Conservation (phyloP, 2,888 invertebrate species). For the Chymomyza procnemis region DNA sequence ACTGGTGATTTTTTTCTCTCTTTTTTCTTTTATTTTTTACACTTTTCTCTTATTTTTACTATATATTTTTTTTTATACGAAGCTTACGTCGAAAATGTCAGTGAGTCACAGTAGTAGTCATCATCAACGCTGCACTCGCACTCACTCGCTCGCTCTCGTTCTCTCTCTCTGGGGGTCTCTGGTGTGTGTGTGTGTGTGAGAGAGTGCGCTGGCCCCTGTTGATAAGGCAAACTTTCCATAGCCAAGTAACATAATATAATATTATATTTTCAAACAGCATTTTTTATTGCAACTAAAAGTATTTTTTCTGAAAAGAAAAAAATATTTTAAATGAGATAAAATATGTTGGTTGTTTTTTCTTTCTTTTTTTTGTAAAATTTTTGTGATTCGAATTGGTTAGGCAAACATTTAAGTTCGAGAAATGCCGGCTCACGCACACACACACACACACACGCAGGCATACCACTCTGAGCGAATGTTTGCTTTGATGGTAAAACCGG, state of each 20-base stretch:
- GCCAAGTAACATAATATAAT: background rate
- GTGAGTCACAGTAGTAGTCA: background rate
- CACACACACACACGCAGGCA: background rate
- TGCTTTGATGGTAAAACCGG: background rate
- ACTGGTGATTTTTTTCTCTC: background rate
- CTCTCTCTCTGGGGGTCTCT: background rate
- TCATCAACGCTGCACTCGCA: no score
- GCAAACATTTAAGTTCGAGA: constrained; percentile 29
- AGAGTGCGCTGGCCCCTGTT: background rate
- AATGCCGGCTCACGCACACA: constrained; percentile 37
- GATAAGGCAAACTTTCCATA: background rate
- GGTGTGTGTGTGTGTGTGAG: background rate
- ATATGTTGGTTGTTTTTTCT: background rate
- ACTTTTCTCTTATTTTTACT: no score
- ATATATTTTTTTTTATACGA: no score
- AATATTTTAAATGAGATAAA: background rate
- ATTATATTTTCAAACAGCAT: background rate
- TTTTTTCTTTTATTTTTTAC: no score
- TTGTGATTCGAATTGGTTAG: background rate
- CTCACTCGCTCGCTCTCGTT: background rate
- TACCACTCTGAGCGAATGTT: background rate
- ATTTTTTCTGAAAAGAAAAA: background rate
- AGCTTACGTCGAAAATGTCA: background rate
- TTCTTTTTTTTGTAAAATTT: background rate
- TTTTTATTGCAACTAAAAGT: background rate